phyloP scores from a whole-genome alignment of 1,140 invertebrate genomes.

The Drosophila ambigua region DNA sequence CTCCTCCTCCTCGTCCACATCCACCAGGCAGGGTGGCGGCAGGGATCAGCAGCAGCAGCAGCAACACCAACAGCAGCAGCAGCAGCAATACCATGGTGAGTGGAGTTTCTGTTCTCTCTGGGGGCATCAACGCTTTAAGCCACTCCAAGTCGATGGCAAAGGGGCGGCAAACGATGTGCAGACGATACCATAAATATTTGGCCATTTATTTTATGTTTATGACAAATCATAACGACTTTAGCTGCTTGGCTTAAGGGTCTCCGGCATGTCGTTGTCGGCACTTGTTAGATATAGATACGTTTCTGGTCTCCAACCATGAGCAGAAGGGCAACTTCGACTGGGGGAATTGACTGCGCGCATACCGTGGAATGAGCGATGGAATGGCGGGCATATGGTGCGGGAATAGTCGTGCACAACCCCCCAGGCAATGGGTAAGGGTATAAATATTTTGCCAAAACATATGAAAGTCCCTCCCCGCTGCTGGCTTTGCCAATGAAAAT shows the following conservation, averaged over 20 bases:
- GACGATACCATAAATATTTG: constrained; percentile 77
- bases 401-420: neutral
- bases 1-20: constrained; percentile 1
- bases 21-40: constrained; percentile 19
- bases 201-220: constrained; percentile 83
- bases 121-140: constrained; percentile 28
- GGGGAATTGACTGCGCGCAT: neutral
- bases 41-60: constrained; percentile 74
- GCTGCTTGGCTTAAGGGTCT: constrained; percentile 73
- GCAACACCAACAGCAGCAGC: constrained; percentile 51
- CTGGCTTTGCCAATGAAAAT: constrained; percentile 53
- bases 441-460: constrained; percentile 53
- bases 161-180: constrained; percentile 41
- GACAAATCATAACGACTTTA: constrained; percentile 82
- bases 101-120: neutral
- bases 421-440: neutral
- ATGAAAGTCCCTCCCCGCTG: constrained; percentile 30
- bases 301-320: constrained; percentile 47
- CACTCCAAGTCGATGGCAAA: constrained; percentile 11
- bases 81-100: constrained; percentile 64
- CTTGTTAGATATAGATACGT: constrained; percentile 76
- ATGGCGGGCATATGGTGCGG: neutral
- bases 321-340: neutral
- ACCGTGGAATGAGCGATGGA: constrained; percentile 6
- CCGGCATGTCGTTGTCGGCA: constrained; percentile 70